Evolutionary conservation across 92 coral and sea anemone species (phyloP).

Genomic region (Epizoanthus rinbou): DNA sequence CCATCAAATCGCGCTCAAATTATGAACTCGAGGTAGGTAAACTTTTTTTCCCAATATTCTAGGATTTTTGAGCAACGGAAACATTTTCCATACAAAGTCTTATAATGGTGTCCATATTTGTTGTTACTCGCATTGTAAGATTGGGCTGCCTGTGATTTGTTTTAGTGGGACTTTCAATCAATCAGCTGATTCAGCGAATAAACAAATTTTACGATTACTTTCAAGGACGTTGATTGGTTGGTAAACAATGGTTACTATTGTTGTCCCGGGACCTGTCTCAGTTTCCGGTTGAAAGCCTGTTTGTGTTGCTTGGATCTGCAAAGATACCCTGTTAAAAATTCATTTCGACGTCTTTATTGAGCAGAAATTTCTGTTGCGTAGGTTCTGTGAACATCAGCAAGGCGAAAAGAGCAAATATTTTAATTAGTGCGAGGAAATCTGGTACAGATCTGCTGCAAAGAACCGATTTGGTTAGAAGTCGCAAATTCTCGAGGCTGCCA

Average conservation of each 20-base stretch:
- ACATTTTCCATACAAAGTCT: no score
- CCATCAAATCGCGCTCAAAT: no score
- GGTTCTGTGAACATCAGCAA: background rate
- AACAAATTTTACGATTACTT: background rate
- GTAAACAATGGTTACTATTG: slow-evolving; percentile 22
- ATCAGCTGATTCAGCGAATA: no score
- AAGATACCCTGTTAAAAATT: slow-evolving; percentile 41
- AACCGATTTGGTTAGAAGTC: background rate
- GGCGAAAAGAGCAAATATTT: background rate
- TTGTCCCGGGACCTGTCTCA: slow-evolving; percentile 46
- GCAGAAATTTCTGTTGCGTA: slow-evolving; percentile 16
- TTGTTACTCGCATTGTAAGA: no score
- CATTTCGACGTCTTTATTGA: slow-evolving; percentile 7
- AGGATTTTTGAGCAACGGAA: no score
- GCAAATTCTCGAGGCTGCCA: slow-evolving; percentile 32
- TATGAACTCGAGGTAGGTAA: no score
- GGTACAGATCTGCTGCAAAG: background rate
- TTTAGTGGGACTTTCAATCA: no score
- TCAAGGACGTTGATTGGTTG: slow-evolving; percentile 27
- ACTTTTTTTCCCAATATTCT: no score
- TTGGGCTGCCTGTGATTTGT: no score
- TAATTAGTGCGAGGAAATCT: background rate
- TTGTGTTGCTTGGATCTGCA: slow-evolving; percentile 48
- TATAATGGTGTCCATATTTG: no score
- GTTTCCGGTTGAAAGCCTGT: slow-evolving; percentile 54